Evolutionary conservation across 2,888 invertebrate species (phyloP).

Genomic region (Mamestra brassicae): DNA sequence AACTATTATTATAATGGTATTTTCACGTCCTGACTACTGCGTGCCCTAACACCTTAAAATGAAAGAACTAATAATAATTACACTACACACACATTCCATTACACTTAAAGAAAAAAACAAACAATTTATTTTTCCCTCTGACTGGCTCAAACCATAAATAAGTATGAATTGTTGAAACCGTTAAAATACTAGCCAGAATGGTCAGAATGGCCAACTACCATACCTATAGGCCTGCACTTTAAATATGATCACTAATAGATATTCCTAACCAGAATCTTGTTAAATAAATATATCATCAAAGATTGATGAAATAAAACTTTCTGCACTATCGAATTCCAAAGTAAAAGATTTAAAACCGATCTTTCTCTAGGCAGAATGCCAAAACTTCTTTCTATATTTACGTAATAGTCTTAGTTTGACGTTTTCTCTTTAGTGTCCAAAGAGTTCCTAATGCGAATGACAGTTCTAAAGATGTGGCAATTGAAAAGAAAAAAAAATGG

Average conservation of each 20-base stretch:
- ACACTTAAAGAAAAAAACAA: too few relatives aligned
- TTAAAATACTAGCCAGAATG: too few relatives aligned
- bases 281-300: not conserved
- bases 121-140: too few relatives aligned
- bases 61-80: too few relatives aligned
- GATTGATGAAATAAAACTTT: slow-evolving; percentile 19
- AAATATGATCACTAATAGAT: not conserved
- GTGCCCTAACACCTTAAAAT: not conserved
- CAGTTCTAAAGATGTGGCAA: slow-evolving; percentile 31
- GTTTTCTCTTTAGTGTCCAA: slow-evolving; percentile 35
- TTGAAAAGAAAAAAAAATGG: slow-evolving; percentile 15
- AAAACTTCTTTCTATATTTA: slow-evolving; percentile 35
- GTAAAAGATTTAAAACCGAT: not conserved
- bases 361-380: slow-evolving; percentile 11
- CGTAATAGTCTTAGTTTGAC: slow-evolving; percentile 18
- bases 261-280: not conserved
- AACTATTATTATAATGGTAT: slow-evolving; percentile 17
- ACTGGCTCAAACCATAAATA: too few relatives aligned
- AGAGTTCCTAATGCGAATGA: slow-evolving; percentile 14
- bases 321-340: slow-evolving; percentile 19
- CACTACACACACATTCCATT: too few relatives aligned
- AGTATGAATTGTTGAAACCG: too few relatives aligned
- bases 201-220: too few relatives aligned
- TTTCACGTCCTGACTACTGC: not conserved
- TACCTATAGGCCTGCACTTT: too few relatives aligned